These are phyloP conservation scores for Crypturellus tataupa DNA, from an alignment of 2,797 vertebrate species.

Conservation along the genomic window DNA sequence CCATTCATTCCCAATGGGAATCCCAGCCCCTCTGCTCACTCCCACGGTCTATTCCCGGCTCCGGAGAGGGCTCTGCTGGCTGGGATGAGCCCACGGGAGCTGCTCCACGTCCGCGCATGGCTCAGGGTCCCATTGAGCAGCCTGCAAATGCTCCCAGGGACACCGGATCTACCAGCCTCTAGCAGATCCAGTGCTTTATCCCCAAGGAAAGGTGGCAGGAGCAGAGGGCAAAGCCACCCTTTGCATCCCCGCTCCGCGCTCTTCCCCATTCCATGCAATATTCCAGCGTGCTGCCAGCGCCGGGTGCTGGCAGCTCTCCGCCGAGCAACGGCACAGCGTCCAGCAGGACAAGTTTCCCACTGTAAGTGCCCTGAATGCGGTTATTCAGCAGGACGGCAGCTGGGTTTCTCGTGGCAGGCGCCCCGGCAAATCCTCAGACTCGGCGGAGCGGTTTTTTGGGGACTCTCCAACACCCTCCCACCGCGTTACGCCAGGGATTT, in stretches of 20 bases:
- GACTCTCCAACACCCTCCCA: neutral
- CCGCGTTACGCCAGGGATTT: neutral
- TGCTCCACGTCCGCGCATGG: fast-evolving
- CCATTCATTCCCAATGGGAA: conserved; percentile 35
- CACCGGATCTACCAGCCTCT: neutral
- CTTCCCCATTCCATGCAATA: neutral
- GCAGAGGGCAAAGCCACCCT: neutral
- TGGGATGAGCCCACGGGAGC: fast-evolving
- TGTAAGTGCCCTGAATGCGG: conserved; percentile 55
- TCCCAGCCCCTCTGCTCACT: neutral
- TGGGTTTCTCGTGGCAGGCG: conserved; percentile 39
- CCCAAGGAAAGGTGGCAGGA: neutral
- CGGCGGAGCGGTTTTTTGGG: too few species aligned
- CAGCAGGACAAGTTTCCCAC: conserved; percentile 59
- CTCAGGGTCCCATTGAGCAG: neutral
- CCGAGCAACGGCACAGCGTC: conserved; percentile 44
- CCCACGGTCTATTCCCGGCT: neutral
- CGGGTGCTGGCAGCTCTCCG: conserved; percentile 1
- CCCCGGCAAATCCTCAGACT: neutral
- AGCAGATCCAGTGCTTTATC: neutral
- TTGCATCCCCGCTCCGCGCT: neutral
- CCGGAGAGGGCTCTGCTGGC: neutral
- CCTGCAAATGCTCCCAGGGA: neutral
- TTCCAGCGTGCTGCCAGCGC: neutral
- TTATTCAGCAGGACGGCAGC: conserved; percentile 34